Conservation (phyloP, 1,140 invertebrate genomes). For the Galleria mellonella region DNA sequence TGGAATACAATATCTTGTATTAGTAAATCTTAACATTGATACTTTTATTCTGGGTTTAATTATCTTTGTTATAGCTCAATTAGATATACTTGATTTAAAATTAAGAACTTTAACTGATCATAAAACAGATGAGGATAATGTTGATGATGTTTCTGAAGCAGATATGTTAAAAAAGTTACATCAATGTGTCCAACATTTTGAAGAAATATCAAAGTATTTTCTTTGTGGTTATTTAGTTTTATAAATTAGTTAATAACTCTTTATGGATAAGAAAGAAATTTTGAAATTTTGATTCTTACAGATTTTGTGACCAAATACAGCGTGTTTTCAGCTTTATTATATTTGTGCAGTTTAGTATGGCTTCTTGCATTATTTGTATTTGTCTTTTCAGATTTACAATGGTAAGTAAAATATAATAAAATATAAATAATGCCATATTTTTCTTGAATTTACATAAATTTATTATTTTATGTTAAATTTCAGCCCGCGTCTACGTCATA, state of each 20-base stretch:
- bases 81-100: conserved; percentile 42
- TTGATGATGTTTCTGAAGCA: conserved; percentile 3
- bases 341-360: conserved; percentile 44
- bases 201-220: conserved; percentile 29
- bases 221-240: no score
- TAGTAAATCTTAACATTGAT: conserved; percentile 40
- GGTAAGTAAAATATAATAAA: conserved; percentile 24
- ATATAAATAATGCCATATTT: neutral
- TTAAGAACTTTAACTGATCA: conserved; percentile 20
- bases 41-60: conserved; percentile 44
- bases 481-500: conserved; percentile 39
- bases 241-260: no score
- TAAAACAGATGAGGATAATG: neutral
- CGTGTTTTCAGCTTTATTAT: conserved; percentile 38
- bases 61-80: conserved; percentile 41
- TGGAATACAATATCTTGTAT: conserved; percentile 41
- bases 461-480: conserved; percentile 5
- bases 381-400: conserved; percentile 50
- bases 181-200: conserved; percentile 34
- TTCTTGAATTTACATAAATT: neutral
- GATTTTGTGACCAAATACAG: conserved; percentile 42
- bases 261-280: no score
- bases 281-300: conserved; percentile 23
- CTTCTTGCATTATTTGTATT: conserved; percentile 46
- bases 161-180: conserved; percentile 24